Percentiles rank a stretch among this genome's conserved stretches.
Evolutionary conservation across 2,797 vertebrate genomes (phyloP).

Genomic region (Bovichtus variegatus): DNA sequence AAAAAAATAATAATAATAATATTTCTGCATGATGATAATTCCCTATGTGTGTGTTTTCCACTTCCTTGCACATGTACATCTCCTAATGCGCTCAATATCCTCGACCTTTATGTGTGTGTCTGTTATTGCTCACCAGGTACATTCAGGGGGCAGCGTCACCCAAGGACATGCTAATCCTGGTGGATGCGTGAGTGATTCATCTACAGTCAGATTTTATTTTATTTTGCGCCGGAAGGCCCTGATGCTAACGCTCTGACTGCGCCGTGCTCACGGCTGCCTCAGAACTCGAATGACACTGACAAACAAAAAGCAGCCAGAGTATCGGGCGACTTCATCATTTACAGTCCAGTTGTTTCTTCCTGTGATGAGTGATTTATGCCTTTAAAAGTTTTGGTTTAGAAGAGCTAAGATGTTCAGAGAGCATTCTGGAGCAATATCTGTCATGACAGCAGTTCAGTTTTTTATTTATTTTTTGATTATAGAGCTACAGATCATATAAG

Average conservation of each 20-base stretch:
- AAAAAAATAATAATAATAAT: too few species aligned
- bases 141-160: conserved; percentile 98
- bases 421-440: not conserved
- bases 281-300: conserved; percentile 32
- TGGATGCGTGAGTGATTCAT: conserved; percentile 94
- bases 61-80: not conserved
- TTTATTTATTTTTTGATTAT: too few species aligned
- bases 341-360: conserved; percentile 26
- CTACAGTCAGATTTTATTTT: conserved; percentile 58
- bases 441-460: not conserved
- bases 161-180: conserved; percentile 98
- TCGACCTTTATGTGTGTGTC: conserved; percentile 27
- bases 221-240: conserved; percentile 39
- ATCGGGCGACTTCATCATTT: conserved; percentile 23
- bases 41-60: not conserved
- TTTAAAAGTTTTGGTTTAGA: not conserved
- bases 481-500: not conserved
- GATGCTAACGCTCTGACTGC: conserved; percentile 31
- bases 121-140: conserved; percentile 89
- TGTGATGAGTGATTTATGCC: conserved; percentile 1
- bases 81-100: conserved; percentile 14
- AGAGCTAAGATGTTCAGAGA: not conserved
- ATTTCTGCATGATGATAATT: not conserved
- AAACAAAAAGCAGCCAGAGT: conserved; percentile 31
- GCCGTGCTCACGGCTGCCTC: conserved; percentile 9